Conservation (phyloP, 2,888 invertebrate species). For the Uropetala carovei region DNA sequence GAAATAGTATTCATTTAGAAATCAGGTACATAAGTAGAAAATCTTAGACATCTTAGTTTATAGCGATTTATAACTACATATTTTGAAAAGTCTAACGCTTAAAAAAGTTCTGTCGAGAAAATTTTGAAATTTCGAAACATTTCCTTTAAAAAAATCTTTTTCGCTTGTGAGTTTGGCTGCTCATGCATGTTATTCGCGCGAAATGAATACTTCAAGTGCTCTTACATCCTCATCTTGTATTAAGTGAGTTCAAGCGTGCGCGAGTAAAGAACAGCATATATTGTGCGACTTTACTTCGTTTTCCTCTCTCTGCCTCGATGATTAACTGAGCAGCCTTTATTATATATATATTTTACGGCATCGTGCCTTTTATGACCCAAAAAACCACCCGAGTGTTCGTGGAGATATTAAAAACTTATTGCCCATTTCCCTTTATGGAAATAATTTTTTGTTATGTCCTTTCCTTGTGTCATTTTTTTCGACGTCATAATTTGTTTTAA, state of each 20-base stretch:
- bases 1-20: no score
- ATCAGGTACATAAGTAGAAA: no score
- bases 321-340: neutral
- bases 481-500: neutral
- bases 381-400: neutral
- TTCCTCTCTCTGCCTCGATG: neutral
- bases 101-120: no score
- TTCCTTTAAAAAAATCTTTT: no score
- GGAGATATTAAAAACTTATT: neutral
- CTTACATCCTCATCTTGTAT: no score
- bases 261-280: neutral
- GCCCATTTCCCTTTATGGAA: neutral
- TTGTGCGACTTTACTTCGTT: neutral
- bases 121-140: no score
- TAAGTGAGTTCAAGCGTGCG: neutral
- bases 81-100: no score
- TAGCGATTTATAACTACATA: no score
- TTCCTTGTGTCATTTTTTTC: conserved; percentile 58
- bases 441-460: conserved; percentile 68
- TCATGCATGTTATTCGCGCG: no score
- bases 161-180: no score
- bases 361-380: conserved; percentile 1
- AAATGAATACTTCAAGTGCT: no score
- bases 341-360: neutral
- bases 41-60: no score